phyloP scores from a whole-genome alignment of 2,113 vertebrate genomes.

The Catagonus wagneri region DNA sequence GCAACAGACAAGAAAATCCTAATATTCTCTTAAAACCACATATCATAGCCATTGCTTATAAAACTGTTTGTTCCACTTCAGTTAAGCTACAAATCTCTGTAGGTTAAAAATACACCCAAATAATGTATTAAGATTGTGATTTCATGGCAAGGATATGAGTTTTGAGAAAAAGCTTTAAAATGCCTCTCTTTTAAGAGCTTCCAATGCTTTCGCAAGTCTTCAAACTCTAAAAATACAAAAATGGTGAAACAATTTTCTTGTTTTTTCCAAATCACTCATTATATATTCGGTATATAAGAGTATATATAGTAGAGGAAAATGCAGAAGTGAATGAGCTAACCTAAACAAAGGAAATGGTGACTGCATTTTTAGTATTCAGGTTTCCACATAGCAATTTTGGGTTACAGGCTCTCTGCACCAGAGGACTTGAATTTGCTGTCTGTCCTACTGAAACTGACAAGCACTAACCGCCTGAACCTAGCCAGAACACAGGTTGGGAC shows the following conservation, averaged over 20 bases:
- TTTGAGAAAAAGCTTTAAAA: neutral
- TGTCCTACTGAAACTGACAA: neutral
- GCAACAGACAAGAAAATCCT: neutral
- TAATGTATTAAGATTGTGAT: neutral
- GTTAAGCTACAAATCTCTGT: neutral
- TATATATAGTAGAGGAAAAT: neutral
- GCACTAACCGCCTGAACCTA: too few relatives aligned
- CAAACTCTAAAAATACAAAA: neutral
- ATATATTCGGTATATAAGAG: neutral
- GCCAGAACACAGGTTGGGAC: too few relatives aligned
- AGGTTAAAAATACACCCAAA: neutral
- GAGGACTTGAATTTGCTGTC: neutral
- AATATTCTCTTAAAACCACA: neutral
- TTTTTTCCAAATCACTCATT: neutral
- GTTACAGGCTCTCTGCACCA: neutral
- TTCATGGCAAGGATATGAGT: neutral
- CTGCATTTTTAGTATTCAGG: neutral
- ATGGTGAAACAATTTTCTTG: neutral
- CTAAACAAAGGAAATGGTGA: constrained; percentile 48
- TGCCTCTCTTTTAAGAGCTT: neutral
- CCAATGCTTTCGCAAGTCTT: neutral
- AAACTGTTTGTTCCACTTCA: neutral
- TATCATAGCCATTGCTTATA: neutral
- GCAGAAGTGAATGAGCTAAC: neutral
- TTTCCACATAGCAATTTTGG: neutral